Evolutionary conservation across 2,113 vertebrate species (phyloP).

Genomic region (Connochaetes taurinus): DNA sequence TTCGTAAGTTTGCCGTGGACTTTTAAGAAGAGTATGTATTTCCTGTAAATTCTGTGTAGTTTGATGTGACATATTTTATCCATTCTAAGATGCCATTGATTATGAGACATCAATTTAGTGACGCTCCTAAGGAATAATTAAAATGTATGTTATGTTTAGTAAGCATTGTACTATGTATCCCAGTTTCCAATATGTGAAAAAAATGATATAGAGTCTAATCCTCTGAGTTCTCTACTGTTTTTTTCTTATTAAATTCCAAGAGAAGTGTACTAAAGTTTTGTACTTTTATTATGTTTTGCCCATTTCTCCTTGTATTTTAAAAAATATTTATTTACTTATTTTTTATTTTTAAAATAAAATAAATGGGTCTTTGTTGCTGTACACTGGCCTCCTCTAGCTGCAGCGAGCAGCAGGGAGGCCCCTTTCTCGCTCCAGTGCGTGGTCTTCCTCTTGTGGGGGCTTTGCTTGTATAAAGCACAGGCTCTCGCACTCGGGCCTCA

Average conservation of each 20-base stretch:
- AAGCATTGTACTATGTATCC: background rate
- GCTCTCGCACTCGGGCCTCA: background rate
- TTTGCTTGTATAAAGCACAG: background rate
- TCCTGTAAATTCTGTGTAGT: background rate
- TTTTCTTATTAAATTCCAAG: background rate
- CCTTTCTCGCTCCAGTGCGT: background rate
- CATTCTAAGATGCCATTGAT: background rate
- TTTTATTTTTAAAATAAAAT: background rate
- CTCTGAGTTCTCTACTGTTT: background rate
- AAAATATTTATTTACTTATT: background rate
- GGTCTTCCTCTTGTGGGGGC: background rate
- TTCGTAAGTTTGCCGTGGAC: background rate
- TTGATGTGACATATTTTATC: constrained; percentile 21
- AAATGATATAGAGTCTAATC: background rate
- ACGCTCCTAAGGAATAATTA: background rate
- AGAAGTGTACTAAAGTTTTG: background rate
- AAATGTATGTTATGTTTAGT: background rate
- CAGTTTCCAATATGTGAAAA: background rate
- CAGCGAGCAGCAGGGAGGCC: background rate
- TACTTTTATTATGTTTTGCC: background rate
- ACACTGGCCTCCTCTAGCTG: background rate
- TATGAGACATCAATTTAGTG: background rate
- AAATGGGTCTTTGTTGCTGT: background rate
- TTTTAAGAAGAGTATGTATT: background rate
- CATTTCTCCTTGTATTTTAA: constrained; percentile 8